These are phyloP conservation scores for Ethmia dodecea DNA, from an alignment of 2,888 invertebrate genomes.

Conservation along the genomic window DNA sequence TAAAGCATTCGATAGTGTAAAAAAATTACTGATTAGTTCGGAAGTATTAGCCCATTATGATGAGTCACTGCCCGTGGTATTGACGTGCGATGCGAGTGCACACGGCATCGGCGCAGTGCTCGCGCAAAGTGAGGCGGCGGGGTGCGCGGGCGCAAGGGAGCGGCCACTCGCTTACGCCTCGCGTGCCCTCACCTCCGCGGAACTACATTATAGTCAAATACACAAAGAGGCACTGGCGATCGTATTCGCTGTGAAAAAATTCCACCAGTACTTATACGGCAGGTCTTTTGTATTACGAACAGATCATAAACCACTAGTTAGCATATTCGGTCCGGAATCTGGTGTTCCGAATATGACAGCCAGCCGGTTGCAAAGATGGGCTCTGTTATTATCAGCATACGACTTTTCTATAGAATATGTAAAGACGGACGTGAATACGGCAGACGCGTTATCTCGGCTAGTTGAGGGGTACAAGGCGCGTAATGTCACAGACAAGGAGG, in stretches of 20 bases:
- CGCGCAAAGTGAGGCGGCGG: neutral
- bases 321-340: conserved; percentile 6
- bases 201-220: conserved; percentile 13
- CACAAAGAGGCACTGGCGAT: conserved; percentile 20
- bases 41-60: neutral
- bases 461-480: neutral
- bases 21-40: neutral
- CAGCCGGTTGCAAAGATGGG: conserved; percentile 14
- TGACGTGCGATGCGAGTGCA: neutral
- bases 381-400: conserved; percentile 9
- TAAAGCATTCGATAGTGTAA: neutral
- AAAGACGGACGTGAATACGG: neutral
- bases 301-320: conserved; percentile 8
- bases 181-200: conserved; percentile 14
- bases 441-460: conserved; percentile 2
- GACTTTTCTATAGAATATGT: conserved; percentile 9
- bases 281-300: neutral
- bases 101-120: conserved; percentile 1
- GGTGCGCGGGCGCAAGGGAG: no score
- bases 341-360: conserved; percentile 11
- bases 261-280: conserved; percentile 17
- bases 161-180: conserved; percentile 14
- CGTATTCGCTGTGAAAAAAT: conserved; percentile 11
- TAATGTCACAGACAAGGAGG: neutral
- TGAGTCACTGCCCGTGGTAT: neutral